Conservation (phyloP, 2,797 vertebrate genomes). For the Phrynocephalus vlangalii region DNA sequence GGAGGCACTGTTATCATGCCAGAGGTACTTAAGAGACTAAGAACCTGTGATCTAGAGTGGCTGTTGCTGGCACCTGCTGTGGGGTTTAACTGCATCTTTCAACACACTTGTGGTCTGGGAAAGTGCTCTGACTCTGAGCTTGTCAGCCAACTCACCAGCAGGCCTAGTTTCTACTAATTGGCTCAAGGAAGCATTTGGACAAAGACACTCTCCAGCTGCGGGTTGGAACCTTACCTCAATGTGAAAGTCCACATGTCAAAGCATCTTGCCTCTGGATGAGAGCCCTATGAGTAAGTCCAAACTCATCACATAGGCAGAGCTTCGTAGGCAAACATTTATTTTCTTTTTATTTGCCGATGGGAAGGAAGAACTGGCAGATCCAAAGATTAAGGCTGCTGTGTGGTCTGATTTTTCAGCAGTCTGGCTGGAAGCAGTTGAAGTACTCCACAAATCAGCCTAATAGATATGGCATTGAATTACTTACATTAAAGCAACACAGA, state of each 20-base stretch:
- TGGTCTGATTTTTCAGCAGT: not conserved
- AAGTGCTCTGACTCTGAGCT: not conserved
- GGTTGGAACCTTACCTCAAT: not conserved
- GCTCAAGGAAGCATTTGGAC: not conserved
- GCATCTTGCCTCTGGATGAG: not conserved
- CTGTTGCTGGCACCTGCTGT: not conserved
- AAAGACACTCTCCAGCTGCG: not conserved
- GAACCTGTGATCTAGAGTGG: not conserved
- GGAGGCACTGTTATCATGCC: not conserved
- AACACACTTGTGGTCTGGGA: fast-evolving
- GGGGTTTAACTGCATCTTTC: not conserved
- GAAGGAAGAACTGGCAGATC: not conserved
- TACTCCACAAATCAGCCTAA: not conserved
- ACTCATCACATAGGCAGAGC: not conserved
- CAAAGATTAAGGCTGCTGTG: not conserved
- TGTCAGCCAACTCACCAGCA: not conserved
- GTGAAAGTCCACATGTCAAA: not conserved
- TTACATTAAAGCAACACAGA: not conserved
- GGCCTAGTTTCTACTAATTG: not conserved
- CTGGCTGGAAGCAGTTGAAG: not conserved
- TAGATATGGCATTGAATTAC: not conserved
- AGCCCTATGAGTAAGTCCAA: not conserved
- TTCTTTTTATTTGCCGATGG: not conserved
- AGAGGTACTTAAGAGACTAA: not conserved
- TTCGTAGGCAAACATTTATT: not conserved